These are phyloP conservation scores for Maconellicoccus hirsutus DNA, from an alignment of 1,140 invertebrate genomes.

Conservation along the genomic window DNA sequence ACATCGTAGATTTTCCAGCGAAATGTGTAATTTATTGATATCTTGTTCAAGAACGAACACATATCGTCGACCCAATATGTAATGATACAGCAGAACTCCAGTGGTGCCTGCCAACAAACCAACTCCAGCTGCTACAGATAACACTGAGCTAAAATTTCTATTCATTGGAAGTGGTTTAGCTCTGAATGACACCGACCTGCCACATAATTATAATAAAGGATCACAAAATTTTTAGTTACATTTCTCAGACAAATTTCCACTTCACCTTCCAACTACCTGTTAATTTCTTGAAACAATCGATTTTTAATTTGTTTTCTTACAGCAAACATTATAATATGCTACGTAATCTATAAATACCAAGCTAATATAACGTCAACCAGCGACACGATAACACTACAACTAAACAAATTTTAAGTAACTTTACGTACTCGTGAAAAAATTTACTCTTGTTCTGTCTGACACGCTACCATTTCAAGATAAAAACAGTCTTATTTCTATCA, in stretches of 20 bases:
- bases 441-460: not conserved
- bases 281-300: not conserved
- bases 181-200: not conserved
- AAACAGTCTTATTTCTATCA: too few relatives aligned
- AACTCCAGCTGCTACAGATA: slow-evolving; percentile 12
- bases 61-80: not conserved
- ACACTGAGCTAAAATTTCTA: not conserved
- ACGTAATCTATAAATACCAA: not conserved
- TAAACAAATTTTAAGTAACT: not conserved
- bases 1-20: not conserved
- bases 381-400: not conserved
- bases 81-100: not conserved
- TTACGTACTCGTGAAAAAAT: not conserved
- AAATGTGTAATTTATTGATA: not conserved
- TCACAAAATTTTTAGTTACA: too few relatives aligned
- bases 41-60: not conserved
- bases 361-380: not conserved
- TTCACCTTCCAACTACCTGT: not conserved
- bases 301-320: not conserved
- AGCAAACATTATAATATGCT: not conserved
- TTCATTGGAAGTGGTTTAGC: not conserved
- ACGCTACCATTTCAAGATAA: not conserved
- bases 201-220: too few relatives aligned
- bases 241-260: too few relatives aligned
- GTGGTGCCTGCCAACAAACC: slow-evolving; percentile 1